phyloP scores from a whole-genome alignment of 2,888 invertebrate genomes.

The Tricholauxania praeusta region DNA sequence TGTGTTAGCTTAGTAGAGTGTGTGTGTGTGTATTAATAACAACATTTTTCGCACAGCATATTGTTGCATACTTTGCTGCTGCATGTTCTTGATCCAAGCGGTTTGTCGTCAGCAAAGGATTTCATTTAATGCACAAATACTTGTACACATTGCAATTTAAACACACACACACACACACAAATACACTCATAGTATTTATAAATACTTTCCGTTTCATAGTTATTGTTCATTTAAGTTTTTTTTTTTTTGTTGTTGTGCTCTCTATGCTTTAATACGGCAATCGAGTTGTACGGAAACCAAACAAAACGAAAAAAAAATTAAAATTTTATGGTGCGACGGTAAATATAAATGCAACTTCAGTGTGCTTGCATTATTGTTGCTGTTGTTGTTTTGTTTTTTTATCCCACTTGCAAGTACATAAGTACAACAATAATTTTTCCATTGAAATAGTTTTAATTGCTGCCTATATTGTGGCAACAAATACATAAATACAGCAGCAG shows the following conservation, averaged over 20 bases:
- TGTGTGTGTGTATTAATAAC: conserved; percentile 25
- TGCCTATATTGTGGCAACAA: conserved; percentile 12
- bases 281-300: not conserved
- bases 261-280: not conserved
- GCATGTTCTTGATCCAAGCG: conserved; percentile 1
- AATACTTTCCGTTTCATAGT: not conserved
- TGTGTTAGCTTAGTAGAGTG: not conserved
- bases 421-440: conserved; percentile 1
- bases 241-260: not conserved
- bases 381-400: too few species aligned
- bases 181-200: not conserved
- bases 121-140: conserved; percentile 9
- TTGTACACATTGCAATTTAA: not conserved
- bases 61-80: conserved; percentile 10
- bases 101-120: conserved; percentile 17
- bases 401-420: not conserved
- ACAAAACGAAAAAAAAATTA: too few species aligned
- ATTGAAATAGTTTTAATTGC: conserved; percentile 17
- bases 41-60: conserved; percentile 27
- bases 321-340: too few species aligned
- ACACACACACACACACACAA: not conserved
- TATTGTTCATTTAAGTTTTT: not conserved
- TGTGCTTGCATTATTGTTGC: too few species aligned
- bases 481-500: not conserved
- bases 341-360: too few species aligned